These are phyloP conservation scores for Cepaea hortensis DNA, from an alignment of 2,888 invertebrate species.

Conservation along the genomic window DNA sequence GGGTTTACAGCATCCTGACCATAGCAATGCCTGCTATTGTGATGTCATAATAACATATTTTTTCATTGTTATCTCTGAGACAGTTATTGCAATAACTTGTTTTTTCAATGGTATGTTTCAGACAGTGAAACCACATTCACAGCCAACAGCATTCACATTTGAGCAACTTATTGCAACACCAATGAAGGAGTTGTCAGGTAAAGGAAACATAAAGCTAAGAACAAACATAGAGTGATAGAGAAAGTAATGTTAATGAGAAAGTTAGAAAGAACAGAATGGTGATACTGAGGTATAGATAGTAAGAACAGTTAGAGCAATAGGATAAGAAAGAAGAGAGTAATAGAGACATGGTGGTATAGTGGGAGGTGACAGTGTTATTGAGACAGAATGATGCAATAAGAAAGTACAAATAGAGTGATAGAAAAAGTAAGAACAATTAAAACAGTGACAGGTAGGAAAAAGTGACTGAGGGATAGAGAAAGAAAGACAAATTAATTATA, in stretches of 20 bases:
- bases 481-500: too few species aligned
- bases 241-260: background rate
- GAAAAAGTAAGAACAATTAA: too few species aligned
- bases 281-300: background rate
- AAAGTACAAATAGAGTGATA: too few species aligned
- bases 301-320: background rate
- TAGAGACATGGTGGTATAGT: background rate
- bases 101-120: conserved; percentile 12
- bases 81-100: background rate
- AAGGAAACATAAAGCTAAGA: background rate
- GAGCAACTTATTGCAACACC: conserved; percentile 69
- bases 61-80: background rate
- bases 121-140: conserved; percentile 15
- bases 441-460: too few species aligned
- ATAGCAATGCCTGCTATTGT: background rate
- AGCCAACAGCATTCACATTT: conserved; percentile 61
- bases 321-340: background rate
- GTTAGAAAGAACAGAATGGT: background rate
- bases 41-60: background rate
- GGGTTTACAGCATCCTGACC: background rate
- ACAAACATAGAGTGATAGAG: background rate
- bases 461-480: too few species aligned
- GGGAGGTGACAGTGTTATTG: too few species aligned
- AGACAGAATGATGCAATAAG: too few species aligned
- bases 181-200: conserved; percentile 57